Evolutionary conservation across 2,113 vertebrate species (phyloP).

Genomic region (Platysternon megacephalum): DNA sequence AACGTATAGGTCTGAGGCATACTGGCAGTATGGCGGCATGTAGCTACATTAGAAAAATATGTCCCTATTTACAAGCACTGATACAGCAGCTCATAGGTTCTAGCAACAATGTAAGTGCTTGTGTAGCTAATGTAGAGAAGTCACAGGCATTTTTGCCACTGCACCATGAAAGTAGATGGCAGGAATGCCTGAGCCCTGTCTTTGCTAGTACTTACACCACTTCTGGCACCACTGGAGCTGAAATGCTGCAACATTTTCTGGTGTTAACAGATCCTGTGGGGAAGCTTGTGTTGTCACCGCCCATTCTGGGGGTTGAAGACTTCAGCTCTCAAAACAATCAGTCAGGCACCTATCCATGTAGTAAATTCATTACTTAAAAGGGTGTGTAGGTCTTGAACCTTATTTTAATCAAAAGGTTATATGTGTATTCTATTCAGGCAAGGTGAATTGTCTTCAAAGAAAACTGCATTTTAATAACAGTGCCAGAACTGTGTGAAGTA

Average conservation of each 20-base stretch:
- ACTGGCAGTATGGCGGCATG: background rate
- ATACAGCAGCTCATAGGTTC: background rate
- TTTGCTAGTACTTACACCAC: background rate
- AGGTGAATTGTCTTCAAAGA: background rate
- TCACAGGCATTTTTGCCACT: background rate
- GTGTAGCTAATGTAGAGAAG: background rate
- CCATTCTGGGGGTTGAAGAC: background rate
- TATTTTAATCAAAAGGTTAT: background rate
- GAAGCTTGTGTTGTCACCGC: background rate
- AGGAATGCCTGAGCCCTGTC: background rate
- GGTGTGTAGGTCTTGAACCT: background rate
- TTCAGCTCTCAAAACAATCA: background rate
- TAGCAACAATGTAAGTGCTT: fast-evolving
- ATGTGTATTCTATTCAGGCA: background rate
- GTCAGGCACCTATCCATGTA: background rate
- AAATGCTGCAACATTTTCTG: background rate
- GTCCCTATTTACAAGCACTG: background rate
- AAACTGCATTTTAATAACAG: background rate
- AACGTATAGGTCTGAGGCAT: background rate
- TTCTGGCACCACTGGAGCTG: background rate
- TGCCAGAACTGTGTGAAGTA: background rate
- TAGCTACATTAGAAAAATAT: background rate
- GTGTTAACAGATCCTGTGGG: background rate
- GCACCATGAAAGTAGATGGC: background rate
- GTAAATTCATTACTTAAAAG: background rate